Evolutionary conservation across 2,797 vertebrate genomes (phyloP), one percentile per base, ranked within the genome.

Genomic region (Sphenopsis melanotis): DNA sequence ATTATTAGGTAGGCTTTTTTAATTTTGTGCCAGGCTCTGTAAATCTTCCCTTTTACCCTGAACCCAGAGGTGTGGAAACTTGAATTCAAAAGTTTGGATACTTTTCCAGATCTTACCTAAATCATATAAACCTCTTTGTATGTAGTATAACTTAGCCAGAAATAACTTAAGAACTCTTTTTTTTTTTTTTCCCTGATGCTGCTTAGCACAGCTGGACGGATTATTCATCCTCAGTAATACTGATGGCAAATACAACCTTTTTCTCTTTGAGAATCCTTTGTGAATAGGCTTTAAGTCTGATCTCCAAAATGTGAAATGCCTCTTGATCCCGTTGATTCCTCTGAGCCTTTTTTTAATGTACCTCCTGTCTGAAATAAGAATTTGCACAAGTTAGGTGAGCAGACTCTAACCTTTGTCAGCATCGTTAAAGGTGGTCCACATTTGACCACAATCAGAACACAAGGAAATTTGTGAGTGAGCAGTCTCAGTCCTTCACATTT

Each of bases 21-120:
- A 91, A 92, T 94, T 96, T 88, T 92, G 76, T 96, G 87, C 95
- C 94, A 94, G 41, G n/a, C 2, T 91, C 72, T 50, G 72, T 90
- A 96, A 90, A 90, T 96, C 74, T 95, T 79, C 55, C 34, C 15
- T 83, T 52, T 94, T 75, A 87, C 76, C 32, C 59, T 74, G 52
- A 93, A 93, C 70, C 17, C n/a, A 83, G 87, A 90, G 66, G 80
- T 93, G 87, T 86, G 44, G 87, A 96, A 81, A 76, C 53, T 34
- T 72, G 65, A 88, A 86, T 83, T 95, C 87, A 92, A 85, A 92
- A 93, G 77, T 91, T 64, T 94, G 70, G 85, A 56, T 74, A 47
- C 30, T 91, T 87, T 90, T 90, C 76, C 89, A 96, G 56, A 72
- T 96, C 77, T 88, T 87, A 87, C 89, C 72, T 89, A 93, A 88